A percentile compares a stretch with the other conserved stretches of the same genome.
Conservation (phyloP, 1,140 invertebrate species). For the Eumeta japonica region DNA sequence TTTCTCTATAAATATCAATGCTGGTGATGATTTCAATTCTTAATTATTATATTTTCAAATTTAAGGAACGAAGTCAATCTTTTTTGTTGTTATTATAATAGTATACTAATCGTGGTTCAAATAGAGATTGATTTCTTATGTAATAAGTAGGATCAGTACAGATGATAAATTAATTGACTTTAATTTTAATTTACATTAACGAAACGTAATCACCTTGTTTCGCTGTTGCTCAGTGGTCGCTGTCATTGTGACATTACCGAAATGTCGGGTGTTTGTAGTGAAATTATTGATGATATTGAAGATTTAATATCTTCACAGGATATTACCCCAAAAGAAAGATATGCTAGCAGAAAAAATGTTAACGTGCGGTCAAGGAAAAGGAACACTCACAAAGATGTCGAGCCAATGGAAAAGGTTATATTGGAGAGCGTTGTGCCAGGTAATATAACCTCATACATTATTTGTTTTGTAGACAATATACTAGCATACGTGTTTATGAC, state of each 20-base stretch:
- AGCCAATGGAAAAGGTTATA: constrained; percentile 38
- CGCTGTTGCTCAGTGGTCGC: background rate
- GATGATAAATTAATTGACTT: too few relatives aligned
- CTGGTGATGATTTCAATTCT: too few relatives aligned
- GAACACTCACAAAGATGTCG: constrained; percentile 23
- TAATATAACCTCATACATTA: constrained; percentile 63
- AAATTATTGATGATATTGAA: constrained; percentile 76
- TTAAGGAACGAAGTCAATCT: too few relatives aligned
- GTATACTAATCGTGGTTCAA: too few relatives aligned
- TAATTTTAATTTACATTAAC: too few relatives aligned
- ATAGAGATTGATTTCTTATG: too few relatives aligned
- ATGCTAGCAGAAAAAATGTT: constrained; percentile 67
- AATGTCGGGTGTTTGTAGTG: constrained; percentile 61
- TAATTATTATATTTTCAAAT: too few relatives aligned
- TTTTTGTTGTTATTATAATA: too few relatives aligned
- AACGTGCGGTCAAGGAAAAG: constrained; percentile 63
- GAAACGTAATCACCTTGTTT: too few relatives aligned
- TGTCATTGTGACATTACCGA: constrained; percentile 13
- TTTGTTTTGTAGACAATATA: constrained; percentile 6
- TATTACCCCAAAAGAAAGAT: constrained; percentile 72
- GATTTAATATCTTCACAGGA: constrained; percentile 77
- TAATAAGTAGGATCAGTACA: too few relatives aligned
- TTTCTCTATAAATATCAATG: too few relatives aligned
- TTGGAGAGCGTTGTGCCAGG: constrained; percentile 74
- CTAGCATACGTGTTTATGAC: background rate